phyloP scores from a whole-genome alignment of 2,888 invertebrate species.

The Thymelicus sylvestris region DNA sequence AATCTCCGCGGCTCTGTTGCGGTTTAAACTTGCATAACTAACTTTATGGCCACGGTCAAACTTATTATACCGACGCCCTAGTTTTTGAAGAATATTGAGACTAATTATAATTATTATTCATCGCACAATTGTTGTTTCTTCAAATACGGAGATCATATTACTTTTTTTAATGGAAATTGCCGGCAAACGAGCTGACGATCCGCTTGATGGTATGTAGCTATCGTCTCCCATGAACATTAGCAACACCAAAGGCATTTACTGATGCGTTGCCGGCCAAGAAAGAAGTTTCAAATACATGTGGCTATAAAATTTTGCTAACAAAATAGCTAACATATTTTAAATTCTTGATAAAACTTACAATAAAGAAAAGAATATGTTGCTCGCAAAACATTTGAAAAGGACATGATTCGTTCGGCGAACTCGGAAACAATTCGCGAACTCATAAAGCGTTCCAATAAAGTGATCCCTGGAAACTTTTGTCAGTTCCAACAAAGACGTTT shows the following conservation, averaged over 20 bases:
- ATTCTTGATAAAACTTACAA: neutral
- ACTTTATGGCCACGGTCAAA: neutral
- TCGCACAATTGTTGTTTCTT: too few species aligned
- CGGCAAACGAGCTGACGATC: too few species aligned
- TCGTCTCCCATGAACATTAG: too few species aligned
- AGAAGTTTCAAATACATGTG: too few species aligned
- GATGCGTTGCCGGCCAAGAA: too few species aligned
- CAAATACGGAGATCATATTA: too few species aligned
- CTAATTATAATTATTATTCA: too few species aligned
- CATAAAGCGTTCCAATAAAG: conserved; percentile 36
- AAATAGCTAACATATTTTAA: too few species aligned
- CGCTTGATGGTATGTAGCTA: too few species aligned
- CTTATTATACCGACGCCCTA: neutral
- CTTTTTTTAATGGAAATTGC: too few species aligned
- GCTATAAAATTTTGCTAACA: too few species aligned
- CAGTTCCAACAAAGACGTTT: conserved; percentile 34
- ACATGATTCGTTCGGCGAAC: conserved; percentile 14
- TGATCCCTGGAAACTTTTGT: conserved; percentile 31
- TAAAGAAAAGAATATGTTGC: conserved; percentile 13
- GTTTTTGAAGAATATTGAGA: neutral
- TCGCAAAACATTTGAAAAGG: conserved; percentile 22
- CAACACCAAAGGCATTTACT: too few species aligned
- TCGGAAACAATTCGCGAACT: conserved; percentile 27
- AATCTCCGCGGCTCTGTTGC: conserved; percentile 3
- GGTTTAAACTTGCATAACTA: conserved; percentile 12